These are phyloP conservation scores for Dexiosoma caninum DNA, from an alignment of 2,888 invertebrate species.

Conservation along the genomic window DNA sequence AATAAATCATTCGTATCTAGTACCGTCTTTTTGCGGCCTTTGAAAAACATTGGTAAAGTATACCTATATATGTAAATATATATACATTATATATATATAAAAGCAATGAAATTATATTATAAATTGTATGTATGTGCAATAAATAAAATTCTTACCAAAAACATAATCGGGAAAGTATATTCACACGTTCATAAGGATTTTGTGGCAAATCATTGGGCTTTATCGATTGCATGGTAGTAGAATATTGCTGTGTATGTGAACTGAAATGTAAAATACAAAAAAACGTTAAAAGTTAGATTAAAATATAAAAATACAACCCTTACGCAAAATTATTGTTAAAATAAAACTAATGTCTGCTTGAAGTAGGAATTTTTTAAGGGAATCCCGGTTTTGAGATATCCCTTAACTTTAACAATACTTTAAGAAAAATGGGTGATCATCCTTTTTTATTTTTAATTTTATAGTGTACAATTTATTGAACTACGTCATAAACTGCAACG, in stretches of 20 bases:
- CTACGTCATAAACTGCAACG: no score
- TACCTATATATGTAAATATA: no score
- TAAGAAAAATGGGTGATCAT: no score
- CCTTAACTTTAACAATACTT: no score
- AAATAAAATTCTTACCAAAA: constrained; percentile 78
- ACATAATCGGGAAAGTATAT: constrained; percentile 81
- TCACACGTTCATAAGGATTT: constrained; percentile 81
- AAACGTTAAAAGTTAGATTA: not conserved
- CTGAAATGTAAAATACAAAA: constrained; percentile 55
- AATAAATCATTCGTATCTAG: constrained; percentile 87
- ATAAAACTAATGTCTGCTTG: no score
- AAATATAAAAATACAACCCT: no score
- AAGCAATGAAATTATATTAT: constrained; percentile 1
- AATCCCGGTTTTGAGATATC: no score
- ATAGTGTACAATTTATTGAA: no score
- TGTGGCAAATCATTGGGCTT: constrained; percentile 77
- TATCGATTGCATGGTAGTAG: constrained; percentile 73
- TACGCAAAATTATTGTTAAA: no score
- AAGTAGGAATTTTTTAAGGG: no score
- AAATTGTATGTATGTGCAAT: not conserved
- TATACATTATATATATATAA: no score
- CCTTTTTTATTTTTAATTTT: no score
- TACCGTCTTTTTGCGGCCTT: constrained; percentile 84
- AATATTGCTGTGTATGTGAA: constrained; percentile 16
- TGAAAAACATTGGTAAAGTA: constrained; percentile 86